These are phyloP conservation scores for Microchirus variegatus DNA, from an alignment of 2,797 vertebrate genomes.

Conservation along the genomic window DNA sequence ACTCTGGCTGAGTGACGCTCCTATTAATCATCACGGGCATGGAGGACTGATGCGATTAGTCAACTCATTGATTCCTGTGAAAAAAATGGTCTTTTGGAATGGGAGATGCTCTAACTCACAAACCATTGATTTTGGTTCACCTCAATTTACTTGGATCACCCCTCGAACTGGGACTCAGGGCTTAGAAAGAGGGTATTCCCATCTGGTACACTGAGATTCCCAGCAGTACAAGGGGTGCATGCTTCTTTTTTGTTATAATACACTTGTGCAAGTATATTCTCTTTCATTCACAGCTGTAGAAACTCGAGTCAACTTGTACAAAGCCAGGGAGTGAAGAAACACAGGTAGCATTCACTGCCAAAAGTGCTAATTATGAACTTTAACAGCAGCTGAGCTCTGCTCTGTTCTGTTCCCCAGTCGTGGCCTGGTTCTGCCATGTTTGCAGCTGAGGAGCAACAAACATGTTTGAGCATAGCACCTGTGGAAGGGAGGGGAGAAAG, in stretches of 20 bases:
- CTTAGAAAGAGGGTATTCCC: conserved; percentile 52
- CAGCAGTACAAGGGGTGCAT: not conserved
- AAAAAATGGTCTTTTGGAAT: conserved; percentile 72
- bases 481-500: conserved; percentile 52
- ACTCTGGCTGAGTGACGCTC: conserved; percentile 72
- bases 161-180: conserved; percentile 71
- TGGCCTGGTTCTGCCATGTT: conserved; percentile 39
- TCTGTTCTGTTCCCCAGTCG: conserved; percentile 45
- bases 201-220: conserved; percentile 32
- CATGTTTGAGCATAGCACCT: conserved; percentile 70
- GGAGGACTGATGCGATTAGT: conserved; percentile 82
- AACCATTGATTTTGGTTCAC: conserved; percentile 80
- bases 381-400: conserved; percentile 50
- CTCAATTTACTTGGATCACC: conserved; percentile 83
- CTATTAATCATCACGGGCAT: conserved; percentile 79
- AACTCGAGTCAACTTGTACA: conserved; percentile 25
- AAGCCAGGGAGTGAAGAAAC: conserved; percentile 24
- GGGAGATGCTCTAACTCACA: conserved; percentile 64
- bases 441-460: conserved; percentile 50
- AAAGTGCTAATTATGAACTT: conserved; percentile 70
- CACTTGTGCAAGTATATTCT: conserved; percentile 9
- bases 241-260: conserved; percentile 32
- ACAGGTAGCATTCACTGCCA: conserved; percentile 25
- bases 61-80: conserved; percentile 81
- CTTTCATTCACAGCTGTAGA: conserved; percentile 34